Evolutionary conservation across 2,797 vertebrate genomes (phyloP), one percentile per base, ranked within the genome.

Genomic region (Rhynchonycteris naso): DNA sequence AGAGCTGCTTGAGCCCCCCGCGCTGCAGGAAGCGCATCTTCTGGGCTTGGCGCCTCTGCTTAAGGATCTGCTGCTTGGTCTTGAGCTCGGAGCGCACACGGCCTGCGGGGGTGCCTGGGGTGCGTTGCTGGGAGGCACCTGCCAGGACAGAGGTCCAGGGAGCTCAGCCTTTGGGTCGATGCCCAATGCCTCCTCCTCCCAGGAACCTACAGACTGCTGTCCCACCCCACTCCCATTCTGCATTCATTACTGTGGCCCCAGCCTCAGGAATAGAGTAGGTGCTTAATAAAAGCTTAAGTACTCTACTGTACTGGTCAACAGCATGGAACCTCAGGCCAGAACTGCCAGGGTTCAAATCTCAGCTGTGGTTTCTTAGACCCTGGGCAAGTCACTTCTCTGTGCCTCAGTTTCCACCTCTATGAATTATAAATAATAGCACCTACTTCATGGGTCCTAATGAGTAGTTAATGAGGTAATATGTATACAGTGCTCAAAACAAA

Each of bases 1-100:
- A 99, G 5, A 99, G 95, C 52, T 99, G 99, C 97, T 99, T 99
- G 91, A 99, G 93, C 56, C 99, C 99, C 0, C 99, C 99, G 0
- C 98, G 97, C 97, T 99, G 99, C 95, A 99, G 98, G 98, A 99
- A 99, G 47, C 98, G 98, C 79, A 99, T 98, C 97, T 99, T 99
- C 94, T 99, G 98, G 0, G 86, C 78, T 7, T 97, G 98, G 96
- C 98, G 99, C 75, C 99, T 98, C 97, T 99, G 97, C 97, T 99
- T 99, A 90, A 99, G 97, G 97, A 99, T 99, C 98, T 99, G 99
- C n/a, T 99, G 98, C 43, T 97, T 99, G 65, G 96, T 98, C 98
- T 98, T 99, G 93, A 99, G 99, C 98, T 99, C 99, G 0, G 99
- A 99, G 88, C 98, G 98, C 16, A 98, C 95, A 2, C 28, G 97